Evolutionary conservation across 2,888 invertebrate species (phyloP).

Genomic region (Heliconius erato): DNA sequence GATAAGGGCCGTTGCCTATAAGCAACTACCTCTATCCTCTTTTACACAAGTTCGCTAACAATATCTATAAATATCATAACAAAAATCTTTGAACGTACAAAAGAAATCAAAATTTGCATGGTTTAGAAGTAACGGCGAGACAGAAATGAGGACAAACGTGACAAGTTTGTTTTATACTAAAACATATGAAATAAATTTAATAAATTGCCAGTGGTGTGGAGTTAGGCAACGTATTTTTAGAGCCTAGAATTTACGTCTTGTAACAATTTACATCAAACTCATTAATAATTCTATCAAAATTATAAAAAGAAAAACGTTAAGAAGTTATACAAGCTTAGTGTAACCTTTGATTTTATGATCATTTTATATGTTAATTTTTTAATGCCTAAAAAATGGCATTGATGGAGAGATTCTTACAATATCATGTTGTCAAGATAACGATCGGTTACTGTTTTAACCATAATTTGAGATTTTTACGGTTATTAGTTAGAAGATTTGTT

Average conservation of each 20-base stretch:
- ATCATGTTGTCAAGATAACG: slow-evolving; percentile 4
- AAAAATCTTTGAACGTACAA: no score
- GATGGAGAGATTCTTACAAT: slow-evolving; percentile 7
- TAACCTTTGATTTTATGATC: slow-evolving; percentile 28
- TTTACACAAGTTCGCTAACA: no score
- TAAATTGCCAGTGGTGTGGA: background rate
- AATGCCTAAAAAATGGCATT: slow-evolving; percentile 4
- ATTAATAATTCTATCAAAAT: slow-evolving; percentile 26
- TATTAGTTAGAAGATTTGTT: background rate
- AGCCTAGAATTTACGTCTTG: slow-evolving; percentile 8
- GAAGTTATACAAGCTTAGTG: background rate
- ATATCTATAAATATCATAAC: no score
- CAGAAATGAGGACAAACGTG: slow-evolving; percentile 49
- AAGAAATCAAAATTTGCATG: background rate
- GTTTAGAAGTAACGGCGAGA: slow-evolving; percentile 30
- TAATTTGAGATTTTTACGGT: background rate
- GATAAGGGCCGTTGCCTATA: no score
- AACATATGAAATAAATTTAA: slow-evolving; percentile 14
- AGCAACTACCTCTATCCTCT: no score
- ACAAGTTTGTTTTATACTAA: slow-evolving; percentile 12
- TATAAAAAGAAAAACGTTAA: background rate
- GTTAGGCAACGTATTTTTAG: background rate
- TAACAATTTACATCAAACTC: slow-evolving; percentile 24
- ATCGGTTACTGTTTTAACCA: background rate
- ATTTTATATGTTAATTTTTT: slow-evolving; percentile 23